Evolutionary conservation across 2,113 vertebrate genomes (phyloP), one percentile per base, ranked within the genome.

Genomic region (Semnopithecus entellus): DNA sequence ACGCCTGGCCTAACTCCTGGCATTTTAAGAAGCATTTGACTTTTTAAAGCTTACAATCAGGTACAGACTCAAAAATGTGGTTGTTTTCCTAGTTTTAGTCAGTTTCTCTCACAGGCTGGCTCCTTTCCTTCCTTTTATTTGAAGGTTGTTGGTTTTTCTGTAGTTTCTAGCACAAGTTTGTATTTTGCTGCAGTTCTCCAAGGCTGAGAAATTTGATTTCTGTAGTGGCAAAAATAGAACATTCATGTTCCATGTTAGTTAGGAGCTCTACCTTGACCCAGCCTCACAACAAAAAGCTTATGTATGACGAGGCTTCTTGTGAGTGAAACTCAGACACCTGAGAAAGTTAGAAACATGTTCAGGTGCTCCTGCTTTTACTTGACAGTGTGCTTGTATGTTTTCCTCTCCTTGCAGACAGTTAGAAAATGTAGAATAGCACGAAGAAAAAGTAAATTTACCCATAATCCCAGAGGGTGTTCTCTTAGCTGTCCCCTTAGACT

Each of bases 251-350:
- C 11, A 0, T 14, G 13, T 55, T 55, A 11, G 30, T 48, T 55
- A 11, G 23, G 23, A 43, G 20, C 48, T 57, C 25, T n/a, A 3
- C 27, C 8, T 57, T 38, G 7, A 16, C 17, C 17, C 16, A 57
- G 27, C 6, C 9, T 27, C 30, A 4, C 25, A 55, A 22, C 8
- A 17, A 1, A 52, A 45, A 27, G n/a, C 59, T 38, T 52, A 30
- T 66, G 2, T 68, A 57, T 25, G 55, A 32, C 17, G 17, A 45
- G 86, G 35, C 25, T 52, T 35, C 64, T 11, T 20, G 70, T 14
- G 22, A 48, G 5, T 2, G 8, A 64, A 22, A 10, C 11, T 40
- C 57, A 0, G 0, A 40, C 55, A 32, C 14, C 43, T 14, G 7
- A 35, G 66, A 23, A 70, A 22, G 13, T 5, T 2, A 25, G 13